Evolutionary conservation across 2,113 vertebrate genomes (phyloP), one percentile per base, ranked within the genome.

Genomic region (Zosterops japonicus): DNA sequence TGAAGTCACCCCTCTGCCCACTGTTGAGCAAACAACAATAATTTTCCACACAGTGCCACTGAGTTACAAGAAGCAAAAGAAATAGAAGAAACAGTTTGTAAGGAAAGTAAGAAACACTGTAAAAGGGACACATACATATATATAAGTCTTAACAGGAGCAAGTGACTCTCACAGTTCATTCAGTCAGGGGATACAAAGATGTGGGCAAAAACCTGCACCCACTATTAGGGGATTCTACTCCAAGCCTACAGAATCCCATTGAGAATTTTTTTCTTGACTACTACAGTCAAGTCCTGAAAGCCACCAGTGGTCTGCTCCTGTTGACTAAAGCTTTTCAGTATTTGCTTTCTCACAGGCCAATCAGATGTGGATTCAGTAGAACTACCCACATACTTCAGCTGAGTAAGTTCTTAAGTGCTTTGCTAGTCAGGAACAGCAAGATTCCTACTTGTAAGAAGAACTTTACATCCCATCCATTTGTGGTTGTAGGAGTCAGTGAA

Each of bases 201-300:
- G 11, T 5, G n/a, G 77, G 79, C 61, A 92, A 36, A 93, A 77
- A 69, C 74, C 83, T 85, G 75, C 39, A 47, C 64, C 91, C 82
- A 87, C n/a, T 63, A 55, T 17, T 9, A 78, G 10, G 25, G 31
- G 31, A 55, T 65, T 63, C 25, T 8, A 65, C 50, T 47, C 16
- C 68, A 90, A 83, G 49, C 90, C 50, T 39, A 36, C 59, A 90
- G 71, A 94, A 90, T 27, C 12, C 61, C 61, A 57, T 67, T 24
- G 94, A 93, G 89, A 89, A 72, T 46, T 78, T 74, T 95, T 96
- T 94, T 91, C 77, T 89, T 95, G 52, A 94, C 65, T 90, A 71
- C 93, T 61, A 94, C 63, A 61, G 70, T 70, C 6, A 2, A 39
- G 49, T 46, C 57, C 44, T 47, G 52, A 84, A 90, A 92, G 61